A percentile compares a stretch with the other conserved stretches of the same genome.
phyloP scores from a whole-genome alignment of 2,797 vertebrate species.

The Pseudochirops cupreus region DNA sequence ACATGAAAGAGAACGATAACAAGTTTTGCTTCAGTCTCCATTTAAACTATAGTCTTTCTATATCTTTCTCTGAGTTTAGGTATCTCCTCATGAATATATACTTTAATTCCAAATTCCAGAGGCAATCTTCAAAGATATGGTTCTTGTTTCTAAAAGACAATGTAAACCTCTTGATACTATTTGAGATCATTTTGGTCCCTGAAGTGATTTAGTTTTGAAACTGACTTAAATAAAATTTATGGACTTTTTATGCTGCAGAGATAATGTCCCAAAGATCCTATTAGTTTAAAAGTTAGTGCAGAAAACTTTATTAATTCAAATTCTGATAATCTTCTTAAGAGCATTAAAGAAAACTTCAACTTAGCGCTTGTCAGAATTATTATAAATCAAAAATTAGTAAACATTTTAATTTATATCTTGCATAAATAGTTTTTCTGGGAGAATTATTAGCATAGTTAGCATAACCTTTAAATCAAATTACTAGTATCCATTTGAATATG shows the following conservation, averaged over 20 bases:
- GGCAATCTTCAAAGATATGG: conserved; percentile 46
- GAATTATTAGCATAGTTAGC: too few species aligned
- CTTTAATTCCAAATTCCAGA: background rate
- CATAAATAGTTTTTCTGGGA: too few species aligned
- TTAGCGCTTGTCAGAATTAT: background rate
- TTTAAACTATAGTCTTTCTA: too few species aligned
- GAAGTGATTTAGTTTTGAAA: conserved; percentile 71
- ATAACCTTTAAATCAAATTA: too few species aligned
- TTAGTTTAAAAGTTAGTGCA: conserved; percentile 37
- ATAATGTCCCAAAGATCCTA: conserved; percentile 70
- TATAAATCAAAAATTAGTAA: too few species aligned
- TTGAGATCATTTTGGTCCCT: conserved; percentile 52
- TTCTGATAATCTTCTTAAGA: background rate
- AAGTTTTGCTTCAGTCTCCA: too few species aligned
- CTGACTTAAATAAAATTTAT: conserved; percentile 41
- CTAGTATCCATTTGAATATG: too few species aligned
- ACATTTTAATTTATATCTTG: too few species aligned
- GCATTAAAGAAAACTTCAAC: conserved; percentile 22
- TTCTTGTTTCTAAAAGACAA: conserved; percentile 45
- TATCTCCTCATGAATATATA: background rate
- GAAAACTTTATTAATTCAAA: too few species aligned
- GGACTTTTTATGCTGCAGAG: conserved; percentile 70
- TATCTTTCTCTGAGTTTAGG: too few species aligned
- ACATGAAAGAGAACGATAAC: too few species aligned
- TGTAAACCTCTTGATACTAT: conserved; percentile 61